Evolutionary conservation across 92 coral and sea anemone species (phyloP), one percentile per base, ranked within the genome.

Genomic region (Virgularia gustaviana): DNA sequence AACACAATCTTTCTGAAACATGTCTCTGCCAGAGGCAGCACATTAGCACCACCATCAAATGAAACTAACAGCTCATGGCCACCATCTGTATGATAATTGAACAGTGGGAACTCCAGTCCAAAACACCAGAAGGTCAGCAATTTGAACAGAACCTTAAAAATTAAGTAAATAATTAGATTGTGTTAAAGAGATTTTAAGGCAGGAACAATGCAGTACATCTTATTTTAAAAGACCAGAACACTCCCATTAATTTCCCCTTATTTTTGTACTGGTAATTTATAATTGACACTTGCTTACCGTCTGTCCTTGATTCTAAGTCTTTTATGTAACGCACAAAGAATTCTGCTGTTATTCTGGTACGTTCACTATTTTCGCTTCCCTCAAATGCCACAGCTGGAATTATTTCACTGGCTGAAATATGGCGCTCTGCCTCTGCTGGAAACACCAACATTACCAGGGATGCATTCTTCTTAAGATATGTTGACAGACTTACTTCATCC

Each of bases 11-110:
- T 53, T n/a, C n/a, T n/a, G n/a, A n/a, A n/a, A n/a, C n/a, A n/a
- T n/a, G n/a, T n/a, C n/a, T 83, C 84, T 20, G 88, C 52, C 19
- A 83, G 20, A n/a, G 88, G 84, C 70, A 74, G 60, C 4, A 1
- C 45, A 29, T 23, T 51, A 45, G 57, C 78, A 58, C 24, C n/a
- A n/a, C n/a, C n/a, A n/a, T n/a, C n/a, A n/a, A n/a, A n/a, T n/a
- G n/a, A n/a, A n/a, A n/a, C n/a, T n/a, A n/a, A n/a, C n/a, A n/a
- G n/a, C n/a, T 47, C 22, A 15, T 15, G 20, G 15, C 15, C 15
- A 19, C 18, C 18, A 47, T 6, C 73, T 55, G 33, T 30, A 11
- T 13, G 29, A 24, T 8, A 25, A 31, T 27, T 18, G 37, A 57
- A 66, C 27, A 34, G 35, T 70, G 44, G 31, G 32, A 30, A 22